phyloP scores from a whole-genome alignment of 30 jellyfish, hydroid and myxozoan species.

The Catostylus mosaicus region DNA sequence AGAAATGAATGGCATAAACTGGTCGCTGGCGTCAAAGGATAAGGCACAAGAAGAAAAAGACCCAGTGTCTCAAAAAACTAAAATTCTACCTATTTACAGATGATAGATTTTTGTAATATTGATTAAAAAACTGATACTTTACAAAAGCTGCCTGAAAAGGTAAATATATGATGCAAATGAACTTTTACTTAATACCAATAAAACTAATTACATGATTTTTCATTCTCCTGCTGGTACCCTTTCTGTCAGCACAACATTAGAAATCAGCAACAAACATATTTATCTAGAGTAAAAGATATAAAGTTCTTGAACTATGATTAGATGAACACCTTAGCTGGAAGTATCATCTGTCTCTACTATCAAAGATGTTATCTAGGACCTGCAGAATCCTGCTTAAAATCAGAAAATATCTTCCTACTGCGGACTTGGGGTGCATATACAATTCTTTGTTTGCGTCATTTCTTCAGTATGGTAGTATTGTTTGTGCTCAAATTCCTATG shows the following conservation, averaged over 20 bases:
- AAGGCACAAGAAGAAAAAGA: too few relatives aligned
- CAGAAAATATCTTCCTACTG: not conserved
- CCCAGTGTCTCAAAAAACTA: too few relatives aligned
- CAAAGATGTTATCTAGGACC: not conserved
- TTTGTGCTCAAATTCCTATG: not conserved
- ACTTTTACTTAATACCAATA: not conserved
- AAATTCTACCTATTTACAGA: too few relatives aligned
- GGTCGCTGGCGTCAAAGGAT: too few relatives aligned
- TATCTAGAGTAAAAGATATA: too few relatives aligned
- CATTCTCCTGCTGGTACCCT: not conserved
- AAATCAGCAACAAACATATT: too few relatives aligned
- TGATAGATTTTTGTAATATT: too few relatives aligned
- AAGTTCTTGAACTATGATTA: not conserved
- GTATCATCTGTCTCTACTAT: not conserved
- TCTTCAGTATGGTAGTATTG: not conserved
- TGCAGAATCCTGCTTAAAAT: conserved; percentile 8
- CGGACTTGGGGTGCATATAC: not conserved
- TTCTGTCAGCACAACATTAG: not conserved
- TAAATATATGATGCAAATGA: too few relatives aligned
- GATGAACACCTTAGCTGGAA: not conserved
- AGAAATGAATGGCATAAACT: too few relatives aligned
- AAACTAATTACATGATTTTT: not conserved
- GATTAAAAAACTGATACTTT: too few relatives aligned
- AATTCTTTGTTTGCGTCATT: too few relatives aligned
- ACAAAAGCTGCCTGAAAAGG: too few relatives aligned